A percentile compares a stretch with the other conserved stretches of the same genome.
Evolutionary conservation across 2,888 invertebrate species (phyloP).

Genomic region (Pteria penguin): DNA sequence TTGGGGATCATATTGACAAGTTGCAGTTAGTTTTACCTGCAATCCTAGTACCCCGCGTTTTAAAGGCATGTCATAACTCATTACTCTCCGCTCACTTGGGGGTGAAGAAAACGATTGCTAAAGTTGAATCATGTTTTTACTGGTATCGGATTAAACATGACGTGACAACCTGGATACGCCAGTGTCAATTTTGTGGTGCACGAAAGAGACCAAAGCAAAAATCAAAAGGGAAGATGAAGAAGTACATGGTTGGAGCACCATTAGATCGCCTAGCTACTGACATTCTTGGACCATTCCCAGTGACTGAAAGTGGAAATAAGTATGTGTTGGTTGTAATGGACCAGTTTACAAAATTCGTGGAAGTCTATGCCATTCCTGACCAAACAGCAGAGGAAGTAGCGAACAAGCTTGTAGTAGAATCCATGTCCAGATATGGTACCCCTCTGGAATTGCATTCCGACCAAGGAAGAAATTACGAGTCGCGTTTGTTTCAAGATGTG

Average conservation of each 20-base stretch:
- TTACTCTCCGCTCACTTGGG: conserved; percentile 22
- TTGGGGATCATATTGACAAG: neutral
- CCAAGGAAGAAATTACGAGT: conserved; percentile 16
- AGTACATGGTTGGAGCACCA: conserved; percentile 38
- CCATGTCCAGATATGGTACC: conserved; percentile 10
- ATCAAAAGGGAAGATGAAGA: conserved; percentile 3
- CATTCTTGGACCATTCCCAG: conserved; percentile 46
- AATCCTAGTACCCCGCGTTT: neutral
- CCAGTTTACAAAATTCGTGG: conserved; percentile 46
- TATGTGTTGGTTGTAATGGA: conserved; percentile 45
- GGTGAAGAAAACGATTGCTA: conserved; percentile 15
- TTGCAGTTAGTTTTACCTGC: conserved; percentile 10
- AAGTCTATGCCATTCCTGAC: conserved; percentile 39
- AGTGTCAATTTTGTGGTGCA: conserved; percentile 23
- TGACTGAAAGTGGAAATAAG: conserved; percentile 36
- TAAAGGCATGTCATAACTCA: conserved; percentile 11
- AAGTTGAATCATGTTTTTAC: conserved; percentile 10
- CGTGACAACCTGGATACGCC: conserved; percentile 8
- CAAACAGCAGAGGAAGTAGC: conserved; percentile 38
- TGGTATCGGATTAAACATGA: conserved; percentile 24
- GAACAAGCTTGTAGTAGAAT: conserved; percentile 20
- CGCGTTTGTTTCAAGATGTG: conserved; percentile 23
- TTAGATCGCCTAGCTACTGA: conserved; percentile 51
- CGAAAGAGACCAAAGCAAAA: conserved; percentile 24
- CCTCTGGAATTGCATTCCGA: conserved; percentile 17